Evolutionary conservation across 1,140 invertebrate species (phyloP).

Genomic region (Galleria mellonella): DNA sequence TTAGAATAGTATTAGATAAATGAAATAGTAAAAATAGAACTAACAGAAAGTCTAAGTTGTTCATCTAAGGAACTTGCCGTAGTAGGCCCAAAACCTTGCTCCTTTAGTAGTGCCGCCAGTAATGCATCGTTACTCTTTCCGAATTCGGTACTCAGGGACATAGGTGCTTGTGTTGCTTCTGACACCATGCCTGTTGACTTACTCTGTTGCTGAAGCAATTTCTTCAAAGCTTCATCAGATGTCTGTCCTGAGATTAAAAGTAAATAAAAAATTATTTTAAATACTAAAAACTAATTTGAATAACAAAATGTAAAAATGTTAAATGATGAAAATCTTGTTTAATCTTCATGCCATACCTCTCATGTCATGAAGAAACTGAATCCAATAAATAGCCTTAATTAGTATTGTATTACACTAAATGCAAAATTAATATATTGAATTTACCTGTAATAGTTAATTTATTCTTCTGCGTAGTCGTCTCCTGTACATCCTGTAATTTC

Average conservation of each 20-base stretch:
- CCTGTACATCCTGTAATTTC: constrained; percentile 60
- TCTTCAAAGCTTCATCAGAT: constrained; percentile 59
- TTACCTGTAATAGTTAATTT: constrained; percentile 62
- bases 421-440: too few species aligned
- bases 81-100: constrained; percentile 79
- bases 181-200: constrained; percentile 57
- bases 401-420: too few species aligned
- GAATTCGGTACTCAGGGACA: constrained; percentile 69
- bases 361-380: too few species aligned
- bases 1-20: too few species aligned
- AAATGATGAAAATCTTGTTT: too few species aligned
- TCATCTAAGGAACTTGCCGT: constrained; percentile 76
- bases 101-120: constrained; percentile 79
- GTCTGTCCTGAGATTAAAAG: constrained; percentile 46
- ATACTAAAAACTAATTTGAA: background rate
- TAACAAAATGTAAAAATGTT: too few species aligned
- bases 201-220: constrained; percentile 47
- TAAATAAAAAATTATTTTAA: background rate
- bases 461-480: constrained; percentile 51
- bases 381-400: too few species aligned
- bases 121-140: constrained; percentile 79
- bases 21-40: constrained; percentile 38
- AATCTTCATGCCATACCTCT: too few species aligned
- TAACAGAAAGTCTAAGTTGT: constrained; percentile 77
- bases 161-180: constrained; percentile 57